phyloP scores from a whole-genome alignment of 2,888 invertebrate species.

The Plagodis dolabraria region DNA sequence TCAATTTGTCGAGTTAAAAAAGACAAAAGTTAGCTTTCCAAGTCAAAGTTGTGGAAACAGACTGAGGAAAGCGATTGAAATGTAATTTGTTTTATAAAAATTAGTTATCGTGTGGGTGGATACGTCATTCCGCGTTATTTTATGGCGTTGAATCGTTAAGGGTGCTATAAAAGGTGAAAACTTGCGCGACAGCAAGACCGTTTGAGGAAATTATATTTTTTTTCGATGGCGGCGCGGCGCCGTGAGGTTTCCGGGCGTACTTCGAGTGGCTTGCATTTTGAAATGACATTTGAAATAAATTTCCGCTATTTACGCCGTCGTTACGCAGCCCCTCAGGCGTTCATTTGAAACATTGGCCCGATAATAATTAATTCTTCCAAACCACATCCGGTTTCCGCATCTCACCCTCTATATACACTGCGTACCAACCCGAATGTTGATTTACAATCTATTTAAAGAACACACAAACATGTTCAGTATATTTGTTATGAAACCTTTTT shows the following conservation, averaged over 20 bases:
- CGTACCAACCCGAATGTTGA: conserved; percentile 38
- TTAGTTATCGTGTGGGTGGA: background rate
- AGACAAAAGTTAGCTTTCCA: no score
- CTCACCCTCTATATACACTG: conserved; percentile 29
- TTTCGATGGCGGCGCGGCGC: conserved; percentile 39
- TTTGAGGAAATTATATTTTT: conserved; percentile 69
- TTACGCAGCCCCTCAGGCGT: conserved; percentile 53
- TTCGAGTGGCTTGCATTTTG: conserved; percentile 63
- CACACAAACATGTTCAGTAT: background rate
- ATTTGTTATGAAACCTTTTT: background rate
- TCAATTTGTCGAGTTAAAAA: no score
- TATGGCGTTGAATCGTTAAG: background rate
- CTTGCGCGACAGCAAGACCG: conserved; percentile 25
- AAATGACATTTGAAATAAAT: conserved; percentile 80
- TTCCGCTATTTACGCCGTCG: conserved; percentile 60
- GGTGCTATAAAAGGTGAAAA: conserved; percentile 34
- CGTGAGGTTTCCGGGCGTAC: conserved; percentile 31
- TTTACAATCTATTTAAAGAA: conserved; percentile 40
- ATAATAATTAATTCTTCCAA: conserved; percentile 77
- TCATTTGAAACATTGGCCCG: conserved; percentile 80
- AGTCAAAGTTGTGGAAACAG: background rate
- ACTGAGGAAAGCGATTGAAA: background rate
- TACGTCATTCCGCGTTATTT: background rate
- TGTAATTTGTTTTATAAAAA: background rate
- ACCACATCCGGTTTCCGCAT: conserved; percentile 55